Conservation (phyloP, 2,113 vertebrate species). For the Mystacornis crossleyi region DNA sequence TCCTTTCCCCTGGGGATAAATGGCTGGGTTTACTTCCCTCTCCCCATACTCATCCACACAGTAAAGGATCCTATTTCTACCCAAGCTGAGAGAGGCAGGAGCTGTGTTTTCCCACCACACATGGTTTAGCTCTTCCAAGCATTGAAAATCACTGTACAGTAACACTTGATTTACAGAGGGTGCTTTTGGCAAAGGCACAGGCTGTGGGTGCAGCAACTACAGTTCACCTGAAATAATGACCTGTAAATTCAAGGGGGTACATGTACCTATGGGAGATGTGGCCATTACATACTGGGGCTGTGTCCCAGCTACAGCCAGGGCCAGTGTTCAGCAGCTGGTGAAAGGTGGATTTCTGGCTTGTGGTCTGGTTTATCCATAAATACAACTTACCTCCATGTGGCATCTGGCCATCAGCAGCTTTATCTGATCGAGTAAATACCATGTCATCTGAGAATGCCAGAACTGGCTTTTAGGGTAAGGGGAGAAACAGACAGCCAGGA, state of each 20-base stretch:
- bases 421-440: not conserved
- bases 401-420: not conserved
- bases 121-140: not conserved
- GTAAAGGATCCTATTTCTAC: not conserved
- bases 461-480: not conserved
- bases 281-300: not conserved
- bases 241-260: not conserved
- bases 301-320: not conserved
- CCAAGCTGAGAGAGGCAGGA: not conserved
- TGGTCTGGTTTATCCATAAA: not conserved
- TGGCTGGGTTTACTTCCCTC: accelerated
- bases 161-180: not conserved
- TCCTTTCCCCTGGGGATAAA: not conserved
- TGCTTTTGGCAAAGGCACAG: not conserved
- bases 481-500: not conserved
- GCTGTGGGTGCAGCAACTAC: not conserved
- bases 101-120: not conserved
- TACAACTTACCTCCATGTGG: not conserved
- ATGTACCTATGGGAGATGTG: not conserved
- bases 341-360: not conserved
- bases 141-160: not conserved
- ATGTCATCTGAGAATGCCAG: not conserved
- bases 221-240: not conserved
- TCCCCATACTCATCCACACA: not conserved
- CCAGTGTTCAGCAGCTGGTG: not conserved